phyloP scores from a whole-genome alignment of 2,888 invertebrate species.

The Hyppa rectilinea region DNA sequence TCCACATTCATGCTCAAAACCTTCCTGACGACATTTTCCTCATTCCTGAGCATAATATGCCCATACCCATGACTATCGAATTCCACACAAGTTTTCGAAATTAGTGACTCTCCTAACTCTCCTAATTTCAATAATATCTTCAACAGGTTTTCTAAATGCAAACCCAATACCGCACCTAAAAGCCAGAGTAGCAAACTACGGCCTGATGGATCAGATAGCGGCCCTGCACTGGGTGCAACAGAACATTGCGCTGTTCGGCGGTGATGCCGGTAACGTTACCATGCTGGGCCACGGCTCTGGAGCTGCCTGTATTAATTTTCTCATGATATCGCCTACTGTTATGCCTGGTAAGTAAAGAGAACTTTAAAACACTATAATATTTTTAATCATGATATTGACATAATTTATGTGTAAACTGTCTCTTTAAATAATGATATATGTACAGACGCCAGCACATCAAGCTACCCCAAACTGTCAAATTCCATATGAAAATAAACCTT shows the following conservation, averaged over 20 bases:
- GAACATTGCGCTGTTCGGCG: conserved; percentile 98
- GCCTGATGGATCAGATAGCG: conserved; percentile 99
- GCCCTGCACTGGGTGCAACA: conserved; percentile 99
- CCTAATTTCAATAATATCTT: conserved; percentile 5
- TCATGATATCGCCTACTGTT: conserved; percentile 99
- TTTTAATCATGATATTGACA: neutral
- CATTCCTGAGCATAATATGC: too few relatives aligned
- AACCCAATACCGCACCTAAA: conserved; percentile 96
- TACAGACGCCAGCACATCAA: too few relatives aligned
- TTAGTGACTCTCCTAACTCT: too few relatives aligned
- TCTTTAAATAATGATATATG: too few relatives aligned
- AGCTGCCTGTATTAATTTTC: conserved; percentile 98
- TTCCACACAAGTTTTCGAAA: too few relatives aligned
- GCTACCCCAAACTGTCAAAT: too few relatives aligned
- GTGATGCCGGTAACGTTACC: conserved; percentile 98
- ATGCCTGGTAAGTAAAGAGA: conserved; percentile 90
- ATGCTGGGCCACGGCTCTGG: conserved; percentile 99
- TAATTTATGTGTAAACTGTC: neutral
- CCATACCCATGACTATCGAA: too few relatives aligned
- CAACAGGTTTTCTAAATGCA: conserved; percentile 96
- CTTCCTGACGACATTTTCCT: too few relatives aligned
- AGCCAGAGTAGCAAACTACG: conserved; percentile 98
- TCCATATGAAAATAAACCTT: too few relatives aligned
- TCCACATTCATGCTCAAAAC: too few relatives aligned
- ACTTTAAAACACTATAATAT: neutral